Conservation (phyloP, 1,140 invertebrate genomes). For the Hormaphis cornu region DNA sequence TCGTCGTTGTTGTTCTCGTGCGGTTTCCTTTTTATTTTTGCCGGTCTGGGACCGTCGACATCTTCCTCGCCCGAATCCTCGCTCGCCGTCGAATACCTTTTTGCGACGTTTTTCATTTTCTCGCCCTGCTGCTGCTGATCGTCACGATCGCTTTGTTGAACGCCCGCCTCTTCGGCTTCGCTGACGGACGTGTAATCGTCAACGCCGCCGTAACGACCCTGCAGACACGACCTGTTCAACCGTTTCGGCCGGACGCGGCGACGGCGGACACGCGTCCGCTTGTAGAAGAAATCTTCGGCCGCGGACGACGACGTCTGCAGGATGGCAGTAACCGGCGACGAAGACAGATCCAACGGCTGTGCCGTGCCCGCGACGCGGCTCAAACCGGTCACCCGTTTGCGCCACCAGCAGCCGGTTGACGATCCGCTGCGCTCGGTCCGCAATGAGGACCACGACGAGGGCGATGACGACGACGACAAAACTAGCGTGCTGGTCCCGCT, state of each 20-base stretch:
- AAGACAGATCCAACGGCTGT: conserved; percentile 13
- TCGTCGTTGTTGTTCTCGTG: background rate
- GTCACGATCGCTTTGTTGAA: background rate
- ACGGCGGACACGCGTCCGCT: background rate
- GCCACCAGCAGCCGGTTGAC: background rate
- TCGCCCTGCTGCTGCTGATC: no score
- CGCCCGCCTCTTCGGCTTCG: background rate
- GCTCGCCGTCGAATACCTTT: no score
- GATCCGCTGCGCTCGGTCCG: background rate
- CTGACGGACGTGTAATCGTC: background rate
- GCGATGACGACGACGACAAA: background rate
- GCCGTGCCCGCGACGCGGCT: background rate
- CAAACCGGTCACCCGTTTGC: background rate
- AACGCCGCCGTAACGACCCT: no score
- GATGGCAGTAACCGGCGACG: background rate
- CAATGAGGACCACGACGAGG: background rate
- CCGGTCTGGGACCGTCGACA: background rate
- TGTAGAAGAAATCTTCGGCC: conserved; percentile 5
- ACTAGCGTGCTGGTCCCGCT: background rate
- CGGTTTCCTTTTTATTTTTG: background rate
- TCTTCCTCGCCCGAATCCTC: background rate
- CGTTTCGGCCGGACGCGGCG: background rate
- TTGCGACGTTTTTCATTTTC: no score
- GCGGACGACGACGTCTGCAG: background rate
- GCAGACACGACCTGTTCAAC: background rate